Conservation (phyloP, 2,113 vertebrate genomes). For the Melanostigma gelatinosum region DNA sequence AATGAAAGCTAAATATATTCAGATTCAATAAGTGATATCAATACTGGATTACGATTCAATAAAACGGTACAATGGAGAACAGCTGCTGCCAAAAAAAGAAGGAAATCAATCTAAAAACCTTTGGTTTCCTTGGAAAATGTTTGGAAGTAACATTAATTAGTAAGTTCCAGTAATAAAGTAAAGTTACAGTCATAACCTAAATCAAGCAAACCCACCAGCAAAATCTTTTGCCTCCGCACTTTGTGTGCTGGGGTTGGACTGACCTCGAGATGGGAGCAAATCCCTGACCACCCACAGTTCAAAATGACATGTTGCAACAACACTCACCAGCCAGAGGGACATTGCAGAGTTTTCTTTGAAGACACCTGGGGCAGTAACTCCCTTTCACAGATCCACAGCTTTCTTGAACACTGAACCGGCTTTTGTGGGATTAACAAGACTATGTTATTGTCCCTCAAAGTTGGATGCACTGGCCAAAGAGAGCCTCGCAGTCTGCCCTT, state of each 20-base stretch:
- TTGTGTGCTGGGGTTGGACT: background rate
- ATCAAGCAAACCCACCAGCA: background rate
- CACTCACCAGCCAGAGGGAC: slow-evolving; percentile 79
- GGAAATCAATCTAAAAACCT: background rate
- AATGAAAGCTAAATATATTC: background rate
- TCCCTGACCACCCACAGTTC: slow-evolving; percentile 52
- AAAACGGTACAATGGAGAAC: background rate
- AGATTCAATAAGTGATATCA: background rate
- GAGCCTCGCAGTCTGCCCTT: slow-evolving; percentile 71
- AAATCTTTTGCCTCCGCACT: background rate
- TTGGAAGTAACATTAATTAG: background rate
- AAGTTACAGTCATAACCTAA: background rate
- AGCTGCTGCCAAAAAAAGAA: background rate
- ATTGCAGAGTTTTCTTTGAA: slow-evolving; percentile 66
- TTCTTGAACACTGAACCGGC: slow-evolving; percentile 34
- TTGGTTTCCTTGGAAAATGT: background rate
- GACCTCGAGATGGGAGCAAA: slow-evolving; percentile 8
- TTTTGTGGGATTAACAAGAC: slow-evolving; percentile 54
- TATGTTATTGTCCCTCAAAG: slow-evolving; percentile 45
- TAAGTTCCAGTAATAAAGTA: background rate
- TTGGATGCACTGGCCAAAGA: slow-evolving; percentile 48
- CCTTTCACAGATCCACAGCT: slow-evolving; percentile 56
- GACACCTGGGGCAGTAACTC: slow-evolving; percentile 63
- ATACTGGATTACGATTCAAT: background rate
- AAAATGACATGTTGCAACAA: slow-evolving; percentile 52